These are phyloP conservation scores for Eupeodes latifasciatus DNA, from an alignment of 2,888 invertebrate genomes.

Conservation along the genomic window DNA sequence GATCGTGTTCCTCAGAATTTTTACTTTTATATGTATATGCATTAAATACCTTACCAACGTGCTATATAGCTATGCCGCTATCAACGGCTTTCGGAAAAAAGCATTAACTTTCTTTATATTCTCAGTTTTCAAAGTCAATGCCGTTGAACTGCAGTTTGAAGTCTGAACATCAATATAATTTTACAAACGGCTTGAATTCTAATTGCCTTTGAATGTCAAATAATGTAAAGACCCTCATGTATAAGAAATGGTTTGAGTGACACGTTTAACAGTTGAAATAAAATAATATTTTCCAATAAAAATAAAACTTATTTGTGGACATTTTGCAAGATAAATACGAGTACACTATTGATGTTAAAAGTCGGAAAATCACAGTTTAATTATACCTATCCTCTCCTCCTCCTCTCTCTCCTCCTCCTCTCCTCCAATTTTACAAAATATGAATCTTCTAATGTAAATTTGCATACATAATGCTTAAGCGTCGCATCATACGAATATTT, in stretches of 20 bases:
- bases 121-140: background rate
- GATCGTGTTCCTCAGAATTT: background rate
- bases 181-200: background rate
- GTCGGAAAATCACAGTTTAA: constrained; percentile 10
- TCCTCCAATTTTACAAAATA: no score
- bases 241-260: no score
- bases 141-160: background rate
- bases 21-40: background rate
- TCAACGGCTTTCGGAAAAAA: background rate
- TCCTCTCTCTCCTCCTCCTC: no score
- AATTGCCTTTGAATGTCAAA: no score
- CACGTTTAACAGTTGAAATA: background rate
- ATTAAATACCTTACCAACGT: background rate
- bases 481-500: background rate
- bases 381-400: background rate
- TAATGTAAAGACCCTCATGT: no score
- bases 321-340: background rate
- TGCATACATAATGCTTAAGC: constrained; percentile 35
- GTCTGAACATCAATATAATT: background rate
- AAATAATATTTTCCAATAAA: background rate
- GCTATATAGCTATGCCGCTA: background rate
- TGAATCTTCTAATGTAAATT: constrained; percentile 27
- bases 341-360: background rate
- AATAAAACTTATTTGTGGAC: background rate
- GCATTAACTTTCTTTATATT: background rate